Conservation (phyloP, 1,140 invertebrate species). For the Akabosia matsudoensis region DNA sequence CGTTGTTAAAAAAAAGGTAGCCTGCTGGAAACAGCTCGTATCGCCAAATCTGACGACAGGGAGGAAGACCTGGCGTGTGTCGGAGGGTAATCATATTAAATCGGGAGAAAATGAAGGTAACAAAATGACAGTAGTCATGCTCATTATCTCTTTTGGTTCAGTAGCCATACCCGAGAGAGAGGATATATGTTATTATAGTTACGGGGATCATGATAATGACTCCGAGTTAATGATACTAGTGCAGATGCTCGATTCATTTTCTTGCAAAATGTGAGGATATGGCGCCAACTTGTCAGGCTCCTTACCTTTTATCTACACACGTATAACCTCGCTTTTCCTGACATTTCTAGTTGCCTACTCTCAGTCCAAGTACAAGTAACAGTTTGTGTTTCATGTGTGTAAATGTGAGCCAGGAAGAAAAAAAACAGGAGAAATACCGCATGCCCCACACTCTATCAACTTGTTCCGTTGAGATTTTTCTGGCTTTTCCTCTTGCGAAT, state of each 20-base stretch:
- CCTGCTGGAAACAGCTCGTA: too few species aligned
- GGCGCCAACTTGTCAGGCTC: slow-evolving; percentile 32
- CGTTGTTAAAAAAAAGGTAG: too few species aligned
- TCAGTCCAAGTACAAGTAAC: too few species aligned
- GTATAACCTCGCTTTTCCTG: background rate
- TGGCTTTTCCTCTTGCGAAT: background rate
- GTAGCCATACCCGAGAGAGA: too few species aligned
- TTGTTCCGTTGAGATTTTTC: background rate
- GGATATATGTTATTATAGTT: too few species aligned
- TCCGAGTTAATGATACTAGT: background rate
- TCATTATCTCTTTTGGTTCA: background rate
- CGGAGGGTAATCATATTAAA: too few species aligned
- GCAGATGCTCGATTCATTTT: slow-evolving; percentile 16
- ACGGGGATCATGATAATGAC: background rate
- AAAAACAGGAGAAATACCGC: too few species aligned
- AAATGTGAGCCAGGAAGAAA: background rate
- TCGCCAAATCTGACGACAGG: too few species aligned
- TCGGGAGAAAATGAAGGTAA: background rate
- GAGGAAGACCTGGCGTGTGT: too few species aligned
- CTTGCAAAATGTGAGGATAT: slow-evolving; percentile 8
- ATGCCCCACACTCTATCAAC: background rate
- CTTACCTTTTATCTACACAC: background rate
- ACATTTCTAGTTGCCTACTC: background rate
- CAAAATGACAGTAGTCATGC: background rate
- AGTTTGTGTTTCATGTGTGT: background rate